These are phyloP conservation scores for Chymomyza fuscimana DNA, from an alignment of 2,888 invertebrate genomes.

Conservation along the genomic window DNA sequence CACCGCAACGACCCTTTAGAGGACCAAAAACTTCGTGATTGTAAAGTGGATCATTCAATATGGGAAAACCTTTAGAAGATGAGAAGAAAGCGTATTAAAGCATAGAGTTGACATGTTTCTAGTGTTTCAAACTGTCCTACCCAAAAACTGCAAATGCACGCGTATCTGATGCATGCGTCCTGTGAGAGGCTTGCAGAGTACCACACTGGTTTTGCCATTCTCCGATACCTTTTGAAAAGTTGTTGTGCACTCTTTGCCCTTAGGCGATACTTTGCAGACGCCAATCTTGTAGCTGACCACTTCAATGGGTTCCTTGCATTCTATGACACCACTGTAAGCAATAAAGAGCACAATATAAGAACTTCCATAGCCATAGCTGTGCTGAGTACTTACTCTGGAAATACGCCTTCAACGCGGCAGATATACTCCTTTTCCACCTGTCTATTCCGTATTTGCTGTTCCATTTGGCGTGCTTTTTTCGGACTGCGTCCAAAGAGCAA, in stretches of 20 bases:
- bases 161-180: constrained; percentile 99
- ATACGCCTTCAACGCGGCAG: constrained; percentile 94
- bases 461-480: constrained; percentile 95
- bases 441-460: constrained; percentile 93
- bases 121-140: constrained; percentile 78
- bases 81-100: not conserved
- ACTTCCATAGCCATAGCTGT: not conserved
- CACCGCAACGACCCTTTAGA: constrained; percentile 91
- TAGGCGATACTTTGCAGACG: constrained; percentile 93
- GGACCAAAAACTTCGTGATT: constrained; percentile 97
- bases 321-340: constrained; percentile 85
- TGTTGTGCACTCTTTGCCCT: constrained; percentile 95
- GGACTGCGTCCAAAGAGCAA: constrained; percentile 95
- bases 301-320: constrained; percentile 94
- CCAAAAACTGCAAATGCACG: constrained; percentile 97
- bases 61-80: constrained; percentile 88
- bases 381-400: constrained; percentile 88
- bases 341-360: constrained; percentile 2
- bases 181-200: constrained; percentile 95
- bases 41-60: constrained; percentile 97
- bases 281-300: constrained; percentile 96
- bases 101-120: not conserved
- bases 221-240: constrained; percentile 92
- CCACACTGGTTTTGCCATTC: constrained; percentile 93
- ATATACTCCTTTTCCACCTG: constrained; percentile 97